phyloP scores from a whole-genome alignment of 2,797 vertebrate species.

The Diglossa cyanea region DNA sequence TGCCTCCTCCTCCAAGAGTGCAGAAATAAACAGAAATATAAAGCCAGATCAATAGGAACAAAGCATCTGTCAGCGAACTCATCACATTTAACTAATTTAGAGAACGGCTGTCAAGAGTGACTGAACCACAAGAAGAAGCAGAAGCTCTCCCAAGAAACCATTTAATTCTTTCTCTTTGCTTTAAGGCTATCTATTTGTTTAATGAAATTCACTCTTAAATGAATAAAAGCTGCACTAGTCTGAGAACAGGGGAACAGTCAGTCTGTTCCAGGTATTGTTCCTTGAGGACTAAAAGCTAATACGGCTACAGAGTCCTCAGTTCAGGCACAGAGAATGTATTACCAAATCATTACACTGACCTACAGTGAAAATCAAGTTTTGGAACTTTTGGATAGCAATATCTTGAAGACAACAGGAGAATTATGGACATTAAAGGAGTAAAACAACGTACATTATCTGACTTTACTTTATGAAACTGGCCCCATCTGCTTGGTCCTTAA shows the following conservation, averaged over 20 bases:
- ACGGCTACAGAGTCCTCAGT: background rate
- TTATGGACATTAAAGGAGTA: background rate
- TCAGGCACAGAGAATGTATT: background rate
- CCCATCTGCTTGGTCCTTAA: background rate
- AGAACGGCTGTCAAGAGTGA: background rate
- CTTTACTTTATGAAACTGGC: background rate
- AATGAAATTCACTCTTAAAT: background rate
- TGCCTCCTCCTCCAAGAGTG: background rate
- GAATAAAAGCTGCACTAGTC: background rate
- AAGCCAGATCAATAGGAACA: constrained; percentile 15
- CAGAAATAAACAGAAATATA: constrained; percentile 28
- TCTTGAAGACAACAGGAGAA: background rate
- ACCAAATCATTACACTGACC: background rate
- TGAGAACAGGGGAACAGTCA: background rate
- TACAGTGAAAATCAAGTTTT: background rate
- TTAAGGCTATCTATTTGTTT: background rate
- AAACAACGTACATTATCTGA: background rate
- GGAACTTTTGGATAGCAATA: background rate
- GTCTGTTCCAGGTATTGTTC: background rate
- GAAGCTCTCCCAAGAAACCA: background rate
- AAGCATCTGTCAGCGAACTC: background rate
- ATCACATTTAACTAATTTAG: background rate
- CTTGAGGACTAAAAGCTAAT: background rate
- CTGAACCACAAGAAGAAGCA: background rate
- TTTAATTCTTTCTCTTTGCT: background rate